Conservation (phyloP, 1,140 invertebrate genomes). For the Panagrolaimus sp. region DNA sequence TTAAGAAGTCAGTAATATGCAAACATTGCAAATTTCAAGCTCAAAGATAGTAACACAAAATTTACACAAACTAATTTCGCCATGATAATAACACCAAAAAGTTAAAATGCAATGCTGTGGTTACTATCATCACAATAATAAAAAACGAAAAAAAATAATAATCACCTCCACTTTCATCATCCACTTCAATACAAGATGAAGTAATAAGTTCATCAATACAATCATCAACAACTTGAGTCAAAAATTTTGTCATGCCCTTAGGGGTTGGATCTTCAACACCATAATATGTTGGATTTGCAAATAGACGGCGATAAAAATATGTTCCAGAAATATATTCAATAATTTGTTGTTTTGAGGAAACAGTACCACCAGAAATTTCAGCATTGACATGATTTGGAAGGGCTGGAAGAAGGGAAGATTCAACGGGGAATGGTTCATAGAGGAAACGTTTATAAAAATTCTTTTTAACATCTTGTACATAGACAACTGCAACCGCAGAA, state of each 20-base stretch:
- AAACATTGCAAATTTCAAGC: no score
- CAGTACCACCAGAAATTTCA: conserved; percentile 97
- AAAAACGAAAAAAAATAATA: no score
- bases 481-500: conserved; percentile 83
- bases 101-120: no score
- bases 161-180: no score
- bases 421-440: conserved; percentile 93
- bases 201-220: conserved; percentile 69
- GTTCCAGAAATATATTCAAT: conserved; percentile 99
- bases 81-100: no score
- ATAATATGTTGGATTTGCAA: conserved; percentile 99
- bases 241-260: conserved; percentile 66
- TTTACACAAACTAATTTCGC: no score
- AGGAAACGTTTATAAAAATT: conserved; percentile 98
- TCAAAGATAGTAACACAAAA: no score
- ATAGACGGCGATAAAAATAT: conserved; percentile 88
- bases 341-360: conserved; percentile 99
- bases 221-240: conserved; percentile 70
- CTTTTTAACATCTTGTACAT: conserved; percentile 95
- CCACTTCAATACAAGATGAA: conserved; percentile 69
- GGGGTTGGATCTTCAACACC: conserved; percentile 80
- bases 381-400: conserved; percentile 99
- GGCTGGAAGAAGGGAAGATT: conserved; percentile 90
- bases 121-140: no score
- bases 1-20: no score